Conservation (phyloP, 2,113 vertebrate genomes). For the Apodemus sylvaticus region DNA sequence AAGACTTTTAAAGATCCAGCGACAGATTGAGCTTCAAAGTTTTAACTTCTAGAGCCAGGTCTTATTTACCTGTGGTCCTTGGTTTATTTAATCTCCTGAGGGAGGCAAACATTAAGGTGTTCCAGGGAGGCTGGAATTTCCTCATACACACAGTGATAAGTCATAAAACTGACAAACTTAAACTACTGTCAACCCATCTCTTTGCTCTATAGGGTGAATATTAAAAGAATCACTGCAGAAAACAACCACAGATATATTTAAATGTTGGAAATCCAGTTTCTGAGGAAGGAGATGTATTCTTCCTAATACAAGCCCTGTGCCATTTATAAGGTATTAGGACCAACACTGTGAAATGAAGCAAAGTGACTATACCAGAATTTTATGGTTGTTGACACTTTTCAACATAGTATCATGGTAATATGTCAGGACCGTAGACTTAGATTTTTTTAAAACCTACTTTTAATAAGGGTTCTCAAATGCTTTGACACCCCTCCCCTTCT, state of each 20-base stretch:
- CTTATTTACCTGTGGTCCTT: background rate
- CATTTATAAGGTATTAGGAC: background rate
- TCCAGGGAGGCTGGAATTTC: background rate
- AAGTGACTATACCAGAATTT: background rate
- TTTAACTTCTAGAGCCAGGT: background rate
- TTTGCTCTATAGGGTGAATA: background rate
- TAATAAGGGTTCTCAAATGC: too few relatives aligned
- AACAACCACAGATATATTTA: background rate
- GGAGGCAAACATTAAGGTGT: background rate
- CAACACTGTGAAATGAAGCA: background rate
- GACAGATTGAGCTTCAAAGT: background rate
- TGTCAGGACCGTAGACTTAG: too few relatives aligned
- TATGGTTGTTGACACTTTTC: background rate
- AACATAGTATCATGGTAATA: background rate
- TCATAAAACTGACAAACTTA: constrained; percentile 27
- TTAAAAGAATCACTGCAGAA: background rate
- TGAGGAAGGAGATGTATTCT: background rate
- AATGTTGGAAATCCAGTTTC: background rate
- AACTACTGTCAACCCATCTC: background rate
- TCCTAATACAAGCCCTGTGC: background rate
- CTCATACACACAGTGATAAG: background rate
- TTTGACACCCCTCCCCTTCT: too few relatives aligned
- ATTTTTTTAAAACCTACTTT: too few relatives aligned
- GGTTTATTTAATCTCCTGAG: background rate
- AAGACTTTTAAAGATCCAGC: background rate